Evolutionary conservation across 1,140 invertebrate species (phyloP), one percentile per base, ranked within the genome.

Genomic region (Drosophila watanabei): DNA sequence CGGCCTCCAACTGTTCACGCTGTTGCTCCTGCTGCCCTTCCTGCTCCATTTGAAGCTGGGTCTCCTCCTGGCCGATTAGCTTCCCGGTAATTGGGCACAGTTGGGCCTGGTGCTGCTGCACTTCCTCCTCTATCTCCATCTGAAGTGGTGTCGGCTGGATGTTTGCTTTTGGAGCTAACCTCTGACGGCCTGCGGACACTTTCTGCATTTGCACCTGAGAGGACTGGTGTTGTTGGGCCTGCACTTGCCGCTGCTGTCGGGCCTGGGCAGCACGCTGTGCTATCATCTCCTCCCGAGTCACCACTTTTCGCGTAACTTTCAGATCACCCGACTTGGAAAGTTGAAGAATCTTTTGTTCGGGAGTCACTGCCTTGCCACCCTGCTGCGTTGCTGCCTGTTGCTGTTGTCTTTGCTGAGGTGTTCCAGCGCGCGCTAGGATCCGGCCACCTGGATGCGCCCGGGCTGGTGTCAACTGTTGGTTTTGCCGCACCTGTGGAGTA

Each of bases 301-400:
- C 92, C 24, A 93, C 81, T 37, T 93, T 93, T n/a, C 92, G 85
- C 9, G 92, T 93, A 0, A 93, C 91, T 64, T 93, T 93, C 28
- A 93, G 65, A 63, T 93, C 92, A 2, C 92, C 92, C 8, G 91
- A 92, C 48, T 93, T 92, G 0, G 92, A 93, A 10, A 93, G 52
- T 39, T 93, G 87, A 18, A 93, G 54, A 16, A 93, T 93, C 78
- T 93, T 93, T 49, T 93, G 87, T 49, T 93, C 92, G 1, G 90
- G 90, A 32, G 92, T 92, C 3, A 93, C 86, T 24, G 75, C 71
- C 57, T 92, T 90, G 30, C 37, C 48, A 14, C 62, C 60, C 20
- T 51, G 45, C n/a, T 57, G 24, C 20, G 49, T 14, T 10, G 35
- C n/a, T 8, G 6, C 30, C 10, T 61, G 71, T 5, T 69, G 70